Evolutionary conservation across 1,140 invertebrate species (phyloP), one percentile per base, ranked within the genome.

Genomic region (Hesperophylax magnus): DNA sequence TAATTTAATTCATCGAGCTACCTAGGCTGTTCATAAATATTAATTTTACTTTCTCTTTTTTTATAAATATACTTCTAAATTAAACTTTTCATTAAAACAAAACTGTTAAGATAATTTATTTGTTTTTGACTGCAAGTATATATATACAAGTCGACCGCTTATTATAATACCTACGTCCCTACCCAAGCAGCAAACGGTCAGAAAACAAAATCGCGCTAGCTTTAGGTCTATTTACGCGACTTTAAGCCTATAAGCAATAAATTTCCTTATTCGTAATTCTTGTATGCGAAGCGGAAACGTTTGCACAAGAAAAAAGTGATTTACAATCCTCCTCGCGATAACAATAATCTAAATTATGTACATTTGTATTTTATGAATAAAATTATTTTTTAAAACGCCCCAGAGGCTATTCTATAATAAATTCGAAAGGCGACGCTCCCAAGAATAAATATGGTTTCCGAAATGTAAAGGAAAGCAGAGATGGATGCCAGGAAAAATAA

Each of bases 401-500:
- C 31, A 39, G 47, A 39, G 47, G 67, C 17, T 22, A 27, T 71
- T 53, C 22, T 47, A 53, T 71, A 39, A 39, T 39, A 71, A 20
- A 71, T 71, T 47, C 67, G 34, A 52, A 18, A 18, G 34, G 67
- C 67, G 31, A 71, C 47, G 47, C 47, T 71, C n/a, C 17, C 31
- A 15, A 52, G 75, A 77, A 79, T 58, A 79, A 79, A 79, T 79
- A 79, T 60, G 77, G 77, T 60, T 79, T 79, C 77, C 77, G 77
- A 79, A 79, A 79, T 60, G 63, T 60, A 79, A 69, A 56, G 54
- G 78, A 80, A 80, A 75, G 63, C 39, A 58, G 78, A 83, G 79
- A 80, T 56, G 76, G 74, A 83, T 75, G 82, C 82, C 82, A 75
- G 67, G 79, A 78, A 78, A 78, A 83, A 83, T 83, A 83, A 80